Base-by-base conservation (phyloP, 2,797 vertebrate genomes). In the Chaunax sp. region DNA sequence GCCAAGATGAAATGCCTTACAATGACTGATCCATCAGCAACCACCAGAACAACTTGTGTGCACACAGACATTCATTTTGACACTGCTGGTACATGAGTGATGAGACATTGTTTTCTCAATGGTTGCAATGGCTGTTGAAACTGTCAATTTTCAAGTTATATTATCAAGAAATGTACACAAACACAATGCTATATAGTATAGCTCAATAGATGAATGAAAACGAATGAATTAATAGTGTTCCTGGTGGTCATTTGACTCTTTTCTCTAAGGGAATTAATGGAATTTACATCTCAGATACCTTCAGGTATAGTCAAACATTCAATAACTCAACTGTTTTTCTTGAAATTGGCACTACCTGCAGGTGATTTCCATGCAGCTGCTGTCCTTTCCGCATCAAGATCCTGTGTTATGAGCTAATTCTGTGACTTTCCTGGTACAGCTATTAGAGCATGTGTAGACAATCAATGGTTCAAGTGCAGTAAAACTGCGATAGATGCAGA, bases 11-110 rank as follows among this genome's bases (percentile, higher is more conserved):
- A 69, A 30, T 54, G 33, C 22, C 51, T 67, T 10, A 44, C 65
- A 72, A 58, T n/a, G 47, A 64, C 59, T 56, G 67, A 78, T 81
- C 75, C 44, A 54, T 83, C 58, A 72, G 1, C 64, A 64, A 63
- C 30, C 22, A n/a, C 6, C 49, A 28, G 15, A 64, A 13, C 25
- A 44, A 54, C 45, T 16, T 43, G 45, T 25, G n/a, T 38, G 52
- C 14, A 58, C n/a, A 54, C 50, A 38, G 38, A 52, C 18, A 22
- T 37, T 33, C 0, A 64, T 69, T 64, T 57, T 23, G 22, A 75
- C 52, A 71, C 9, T 1, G 23, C 46, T 20, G 13, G 5, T 35
- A 10, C 47, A 66, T 43, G 56, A 73, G 10, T 53, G 47, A 63
- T 20, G 28, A 30, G 5, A 30, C 28, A 30, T 30, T 9, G 5